Conservation (phyloP, 2,888 invertebrate genomes). For the Coenonympha glycerion region DNA sequence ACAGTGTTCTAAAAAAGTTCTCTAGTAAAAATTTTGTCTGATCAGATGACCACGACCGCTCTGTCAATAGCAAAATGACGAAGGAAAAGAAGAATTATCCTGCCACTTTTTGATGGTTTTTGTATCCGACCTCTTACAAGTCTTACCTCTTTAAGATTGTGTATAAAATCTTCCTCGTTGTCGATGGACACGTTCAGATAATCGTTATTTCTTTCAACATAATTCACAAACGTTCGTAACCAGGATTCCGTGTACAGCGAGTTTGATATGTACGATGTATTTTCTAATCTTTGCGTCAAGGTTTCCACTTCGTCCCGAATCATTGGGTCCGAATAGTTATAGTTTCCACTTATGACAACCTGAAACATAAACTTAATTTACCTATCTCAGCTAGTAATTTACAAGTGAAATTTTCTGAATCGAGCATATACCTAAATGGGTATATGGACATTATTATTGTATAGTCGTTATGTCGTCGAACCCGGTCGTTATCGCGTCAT, state of each 20-base stretch:
- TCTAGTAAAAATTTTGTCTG: no score
- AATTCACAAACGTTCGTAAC: slow-evolving; percentile 87
- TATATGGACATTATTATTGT: background rate
- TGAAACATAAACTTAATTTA: slow-evolving; percentile 50
- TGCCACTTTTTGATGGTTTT: no score
- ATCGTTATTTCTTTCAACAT: slow-evolving; percentile 83
- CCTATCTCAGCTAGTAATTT: background rate
- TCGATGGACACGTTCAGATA: slow-evolving; percentile 85
- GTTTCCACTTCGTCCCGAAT: slow-evolving; percentile 87
- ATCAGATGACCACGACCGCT: no score
- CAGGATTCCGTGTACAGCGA: slow-evolving; percentile 91
- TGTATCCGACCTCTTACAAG: no score
- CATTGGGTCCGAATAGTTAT: slow-evolving; percentile 87
- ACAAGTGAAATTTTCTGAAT: background rate
- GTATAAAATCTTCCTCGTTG: slow-evolving; percentile 82
- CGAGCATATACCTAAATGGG: background rate
- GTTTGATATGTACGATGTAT: slow-evolving; percentile 85
- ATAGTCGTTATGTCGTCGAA: background rate
- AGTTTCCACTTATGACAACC: slow-evolving; percentile 86
- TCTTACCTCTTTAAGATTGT: slow-evolving; percentile 82
- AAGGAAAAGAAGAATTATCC: no score
- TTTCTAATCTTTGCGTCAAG: slow-evolving; percentile 85
- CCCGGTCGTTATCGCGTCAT: background rate
- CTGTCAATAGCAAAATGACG: no score
- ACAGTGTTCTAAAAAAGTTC: no score